Conservation (phyloP, 1,140 invertebrate genomes). For the Sinonovacula constricta region DNA sequence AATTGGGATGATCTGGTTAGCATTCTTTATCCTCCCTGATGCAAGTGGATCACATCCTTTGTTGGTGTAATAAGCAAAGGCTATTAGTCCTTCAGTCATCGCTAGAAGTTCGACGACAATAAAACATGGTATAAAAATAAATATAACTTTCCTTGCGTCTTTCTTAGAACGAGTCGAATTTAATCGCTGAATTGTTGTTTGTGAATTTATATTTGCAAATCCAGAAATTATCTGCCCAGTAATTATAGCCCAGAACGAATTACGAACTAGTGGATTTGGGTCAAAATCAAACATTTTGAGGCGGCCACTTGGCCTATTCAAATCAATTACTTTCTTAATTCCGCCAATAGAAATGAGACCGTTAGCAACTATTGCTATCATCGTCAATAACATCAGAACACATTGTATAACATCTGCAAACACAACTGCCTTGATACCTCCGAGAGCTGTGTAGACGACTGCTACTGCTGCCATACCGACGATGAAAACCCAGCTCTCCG, state of each 20-base stretch:
- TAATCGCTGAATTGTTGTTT: conserved; percentile 15
- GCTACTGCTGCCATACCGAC: conserved; percentile 9
- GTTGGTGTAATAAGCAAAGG: conserved; percentile 26
- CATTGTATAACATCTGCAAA: conserved; percentile 32
- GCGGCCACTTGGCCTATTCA: conserved; percentile 12
- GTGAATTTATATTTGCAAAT: background rate
- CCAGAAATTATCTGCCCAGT: background rate
- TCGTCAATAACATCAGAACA: conserved; percentile 19
- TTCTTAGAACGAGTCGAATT: conserved; percentile 19
- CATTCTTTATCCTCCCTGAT: conserved; percentile 29
- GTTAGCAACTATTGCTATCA: conserved; percentile 14
- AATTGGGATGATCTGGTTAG: conserved; percentile 34
- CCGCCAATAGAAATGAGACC: conserved; percentile 14
- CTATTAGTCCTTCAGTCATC: conserved; percentile 1
- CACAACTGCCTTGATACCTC: conserved; percentile 34
- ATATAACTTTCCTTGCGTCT: conserved; percentile 25
- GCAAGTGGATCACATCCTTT: conserved; percentile 41
- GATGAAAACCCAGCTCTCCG: conserved; percentile 15
- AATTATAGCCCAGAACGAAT: conserved; percentile 36
- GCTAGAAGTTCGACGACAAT: background rate
- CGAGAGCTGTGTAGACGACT: conserved; percentile 23
- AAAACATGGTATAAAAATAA: conserved; percentile 14
- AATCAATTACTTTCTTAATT: background rate
- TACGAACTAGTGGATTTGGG: conserved; percentile 13
- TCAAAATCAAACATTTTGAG: conserved; percentile 26